Evolutionary conservation across 2,113 vertebrate species (phyloP).

Genomic region (Poecile atricapillus): DNA sequence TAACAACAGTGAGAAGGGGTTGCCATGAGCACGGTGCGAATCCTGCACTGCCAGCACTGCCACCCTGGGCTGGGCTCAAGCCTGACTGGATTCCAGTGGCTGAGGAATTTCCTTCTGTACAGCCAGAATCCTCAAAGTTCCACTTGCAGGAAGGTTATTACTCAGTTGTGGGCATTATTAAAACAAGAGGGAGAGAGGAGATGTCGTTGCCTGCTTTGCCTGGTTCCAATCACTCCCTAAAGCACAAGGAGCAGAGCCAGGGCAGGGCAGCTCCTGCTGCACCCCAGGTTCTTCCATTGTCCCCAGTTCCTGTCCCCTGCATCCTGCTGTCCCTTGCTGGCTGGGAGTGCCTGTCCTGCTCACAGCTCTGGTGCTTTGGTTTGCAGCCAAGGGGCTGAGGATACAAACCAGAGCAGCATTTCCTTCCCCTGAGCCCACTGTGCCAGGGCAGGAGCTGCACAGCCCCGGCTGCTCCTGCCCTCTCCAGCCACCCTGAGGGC

Average conservation of each 20-base stretch:
- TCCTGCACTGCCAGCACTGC: background rate
- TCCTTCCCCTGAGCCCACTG: slow-evolving; percentile 26
- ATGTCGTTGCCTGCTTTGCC: background rate
- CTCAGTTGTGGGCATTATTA: background rate
- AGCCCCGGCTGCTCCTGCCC: slow-evolving; percentile 5
- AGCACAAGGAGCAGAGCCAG: background rate
- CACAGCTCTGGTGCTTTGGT: background rate
- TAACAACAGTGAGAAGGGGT: background rate
- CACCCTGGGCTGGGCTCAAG: background rate
- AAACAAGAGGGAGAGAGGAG: background rate
- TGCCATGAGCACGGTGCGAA: background rate
- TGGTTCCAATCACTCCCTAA: rapidly evolving
- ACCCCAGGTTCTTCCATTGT: slow-evolving; percentile 34
- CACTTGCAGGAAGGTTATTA: background rate
- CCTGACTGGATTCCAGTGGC: background rate
- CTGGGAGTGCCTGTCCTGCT: background rate
- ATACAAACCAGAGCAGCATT: background rate
- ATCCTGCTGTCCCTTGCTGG: slow-evolving; percentile 32
- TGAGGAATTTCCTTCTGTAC: background rate
- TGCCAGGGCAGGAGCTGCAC: slow-evolving; percentile 19
- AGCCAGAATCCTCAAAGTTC: background rate
- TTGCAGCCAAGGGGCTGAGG: slow-evolving; percentile 44
- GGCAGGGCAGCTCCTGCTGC: background rate
- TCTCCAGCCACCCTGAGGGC: background rate
- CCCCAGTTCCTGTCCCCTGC: slow-evolving; percentile 52